Conservation (phyloP, 2,888 invertebrate species). For the Nymphalis urticae region DNA sequence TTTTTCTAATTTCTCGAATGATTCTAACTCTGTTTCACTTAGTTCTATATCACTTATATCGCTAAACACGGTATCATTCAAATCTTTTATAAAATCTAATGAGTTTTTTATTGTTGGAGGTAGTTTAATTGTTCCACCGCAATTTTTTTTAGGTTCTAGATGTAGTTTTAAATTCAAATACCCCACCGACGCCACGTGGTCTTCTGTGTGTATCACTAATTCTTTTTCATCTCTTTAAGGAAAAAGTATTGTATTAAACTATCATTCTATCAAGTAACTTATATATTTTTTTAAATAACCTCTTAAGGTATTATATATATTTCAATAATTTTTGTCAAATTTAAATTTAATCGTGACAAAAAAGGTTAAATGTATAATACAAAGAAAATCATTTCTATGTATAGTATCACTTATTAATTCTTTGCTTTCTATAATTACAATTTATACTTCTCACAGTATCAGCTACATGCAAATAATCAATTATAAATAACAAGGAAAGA, state of each 20-base stretch:
- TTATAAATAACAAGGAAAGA: too few species aligned
- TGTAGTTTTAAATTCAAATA: slow-evolving; percentile 94
- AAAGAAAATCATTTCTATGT: too few species aligned
- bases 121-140: slow-evolving; percentile 60
- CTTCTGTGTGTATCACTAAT: slow-evolving; percentile 93
- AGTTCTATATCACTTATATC: slow-evolving; percentile 84
- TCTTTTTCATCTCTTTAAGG: slow-evolving; percentile 90
- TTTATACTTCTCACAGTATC: too few species aligned
- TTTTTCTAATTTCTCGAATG: slow-evolving; percentile 79
- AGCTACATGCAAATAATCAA: too few species aligned
- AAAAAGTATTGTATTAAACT: not conserved
- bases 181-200: slow-evolving; percentile 96
- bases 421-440: too few species aligned
- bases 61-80: slow-evolving; percentile 84
- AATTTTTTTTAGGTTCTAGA: slow-evolving; percentile 85
- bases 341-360: too few species aligned
- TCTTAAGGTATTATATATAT: too few species aligned
- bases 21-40: slow-evolving; percentile 83
- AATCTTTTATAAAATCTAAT: slow-evolving; percentile 82
- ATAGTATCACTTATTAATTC: too few species aligned
- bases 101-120: slow-evolving; percentile 80
- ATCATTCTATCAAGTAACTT: too few species aligned
- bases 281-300: too few species aligned
- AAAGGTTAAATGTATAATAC: too few species aligned
- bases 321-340: too few species aligned